phyloP scores from a whole-genome alignment of 2,113 vertebrate genomes.

The Laticauda colubrina region DNA sequence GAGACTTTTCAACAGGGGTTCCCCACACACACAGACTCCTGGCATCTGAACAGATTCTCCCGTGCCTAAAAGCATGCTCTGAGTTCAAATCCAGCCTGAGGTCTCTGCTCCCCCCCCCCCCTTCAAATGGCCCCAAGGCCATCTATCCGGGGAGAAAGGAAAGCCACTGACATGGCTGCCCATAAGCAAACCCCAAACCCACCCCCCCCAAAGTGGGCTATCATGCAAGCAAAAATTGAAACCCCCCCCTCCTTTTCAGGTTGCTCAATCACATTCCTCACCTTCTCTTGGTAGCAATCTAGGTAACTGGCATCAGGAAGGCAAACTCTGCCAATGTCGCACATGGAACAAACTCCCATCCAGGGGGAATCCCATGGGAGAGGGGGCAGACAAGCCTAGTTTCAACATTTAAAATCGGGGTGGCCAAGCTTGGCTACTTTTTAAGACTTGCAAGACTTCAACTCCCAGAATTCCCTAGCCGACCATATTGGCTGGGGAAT shows the following conservation, averaged over 20 bases:
- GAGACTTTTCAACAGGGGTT: too few relatives aligned
- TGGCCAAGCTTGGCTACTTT: too few relatives aligned
- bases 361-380: too few relatives aligned
- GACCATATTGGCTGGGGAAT: too few relatives aligned
- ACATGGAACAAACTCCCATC: background rate
- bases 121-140: background rate
- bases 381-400: background rate
- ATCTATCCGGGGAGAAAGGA: background rate
- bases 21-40: background rate
- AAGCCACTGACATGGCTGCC: background rate
- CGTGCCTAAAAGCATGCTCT: background rate
- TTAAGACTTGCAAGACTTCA: too few relatives aligned
- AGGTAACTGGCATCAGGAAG: too few relatives aligned
- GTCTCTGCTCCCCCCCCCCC: background rate
- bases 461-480: too few relatives aligned
- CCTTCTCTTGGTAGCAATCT: background rate
- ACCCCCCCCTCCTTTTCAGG: background rate
- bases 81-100: background rate
- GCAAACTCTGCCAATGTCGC: background rate
- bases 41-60: background rate
- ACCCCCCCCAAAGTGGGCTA: background rate
- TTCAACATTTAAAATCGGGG: background rate
- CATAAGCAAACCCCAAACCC: too few relatives aligned
- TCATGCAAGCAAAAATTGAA: too few relatives aligned
- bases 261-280: too few relatives aligned